Evolutionary conservation across 2,888 invertebrate genomes (phyloP).

Genomic region (Drosophila limbata): DNA sequence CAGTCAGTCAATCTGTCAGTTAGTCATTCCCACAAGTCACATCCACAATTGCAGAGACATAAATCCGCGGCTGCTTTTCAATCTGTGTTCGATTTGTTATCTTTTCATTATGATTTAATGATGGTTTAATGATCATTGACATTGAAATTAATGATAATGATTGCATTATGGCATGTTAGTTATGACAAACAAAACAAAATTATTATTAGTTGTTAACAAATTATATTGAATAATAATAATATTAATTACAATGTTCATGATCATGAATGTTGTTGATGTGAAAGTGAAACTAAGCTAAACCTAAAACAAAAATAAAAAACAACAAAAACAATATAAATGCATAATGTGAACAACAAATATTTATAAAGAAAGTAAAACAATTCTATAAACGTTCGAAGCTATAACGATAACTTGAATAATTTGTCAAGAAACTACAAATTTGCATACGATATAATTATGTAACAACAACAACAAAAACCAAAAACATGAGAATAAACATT

Average conservation of each 20-base stretch:
- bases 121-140: slow-evolving; percentile 69
- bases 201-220: slow-evolving; percentile 81
- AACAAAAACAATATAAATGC: slow-evolving; percentile 41
- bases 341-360: slow-evolving; percentile 69
- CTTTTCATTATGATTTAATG: slow-evolving; percentile 59
- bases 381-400: slow-evolving; percentile 69
- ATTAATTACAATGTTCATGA: slow-evolving; percentile 64
- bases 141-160: slow-evolving; percentile 74
- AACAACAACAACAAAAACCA: slow-evolving; percentile 65
- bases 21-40: slow-evolving; percentile 36
- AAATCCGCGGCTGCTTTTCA: slow-evolving; percentile 68
- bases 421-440: slow-evolving; percentile 52
- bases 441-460: slow-evolving; percentile 60
- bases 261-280: slow-evolving; percentile 65
- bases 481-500: slow-evolving; percentile 79
- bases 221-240: slow-evolving; percentile 75
- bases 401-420: slow-evolving; percentile 52
- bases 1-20: slow-evolving; percentile 19
- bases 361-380: slow-evolving; percentile 68
- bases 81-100: slow-evolving; percentile 67
- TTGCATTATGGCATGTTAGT: slow-evolving; percentile 82
- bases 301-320: slow-evolving; percentile 31
- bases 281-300: slow-evolving; percentile 65
- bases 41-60: slow-evolving; percentile 37
- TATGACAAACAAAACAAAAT: slow-evolving; percentile 74